Percentiles rank a stretch among this genome's conserved stretches.
Conservation (phyloP, 2,113 vertebrate species). For the Lepus timidus region DNA sequence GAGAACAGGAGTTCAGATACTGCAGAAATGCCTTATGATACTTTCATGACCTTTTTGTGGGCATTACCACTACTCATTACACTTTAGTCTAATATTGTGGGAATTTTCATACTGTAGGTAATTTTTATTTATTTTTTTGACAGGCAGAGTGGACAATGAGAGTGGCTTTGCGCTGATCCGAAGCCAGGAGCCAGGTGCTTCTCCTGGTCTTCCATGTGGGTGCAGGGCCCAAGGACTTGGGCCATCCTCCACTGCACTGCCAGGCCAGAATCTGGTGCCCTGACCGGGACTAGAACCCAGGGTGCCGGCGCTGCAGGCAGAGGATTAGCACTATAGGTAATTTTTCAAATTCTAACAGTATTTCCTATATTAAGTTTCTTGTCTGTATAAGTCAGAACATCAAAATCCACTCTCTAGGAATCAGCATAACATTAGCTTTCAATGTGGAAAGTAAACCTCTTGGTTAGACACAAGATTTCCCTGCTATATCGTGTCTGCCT, state of each 20-base stretch:
- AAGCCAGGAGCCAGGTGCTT: no score
- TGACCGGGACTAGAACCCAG: no score
- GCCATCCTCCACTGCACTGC: no score
- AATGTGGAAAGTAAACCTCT: background rate
- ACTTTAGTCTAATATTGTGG: background rate
- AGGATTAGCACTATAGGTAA: background rate
- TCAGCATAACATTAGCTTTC: background rate
- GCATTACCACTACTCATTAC: background rate
- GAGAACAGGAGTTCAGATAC: background rate
- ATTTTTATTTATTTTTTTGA: background rate
- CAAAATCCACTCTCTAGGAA: slow-evolving; percentile 13
- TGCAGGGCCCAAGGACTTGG: no score
- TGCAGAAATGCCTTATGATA: background rate
- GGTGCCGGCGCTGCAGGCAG: no score
- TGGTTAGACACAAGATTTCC: background rate
- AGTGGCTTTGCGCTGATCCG: no score
- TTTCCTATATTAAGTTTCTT: background rate
- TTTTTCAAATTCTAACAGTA: slow-evolving; percentile 12
- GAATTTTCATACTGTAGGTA: background rate
- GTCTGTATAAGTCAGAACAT: background rate
- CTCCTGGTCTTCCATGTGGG: no score
- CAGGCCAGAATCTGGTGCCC: no score
- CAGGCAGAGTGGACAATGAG: background rate
- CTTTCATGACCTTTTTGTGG: background rate
- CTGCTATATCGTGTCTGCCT: background rate